phyloP scores from a whole-genome alignment of 2,113 vertebrate species.

The Eptesicus fuscus region DNA sequence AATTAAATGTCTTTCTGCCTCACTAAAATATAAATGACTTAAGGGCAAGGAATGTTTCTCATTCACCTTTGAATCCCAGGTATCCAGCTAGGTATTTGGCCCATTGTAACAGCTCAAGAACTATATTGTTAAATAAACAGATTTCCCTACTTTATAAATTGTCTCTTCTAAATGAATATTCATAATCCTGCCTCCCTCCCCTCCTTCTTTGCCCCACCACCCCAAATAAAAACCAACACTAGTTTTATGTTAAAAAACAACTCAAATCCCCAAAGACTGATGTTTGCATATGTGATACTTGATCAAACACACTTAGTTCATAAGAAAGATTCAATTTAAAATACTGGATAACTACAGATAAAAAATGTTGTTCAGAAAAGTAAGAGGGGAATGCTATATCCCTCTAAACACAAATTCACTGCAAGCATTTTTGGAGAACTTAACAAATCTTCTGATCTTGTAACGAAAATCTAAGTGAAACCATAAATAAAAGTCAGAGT shows the following conservation, averaged over 20 bases:
- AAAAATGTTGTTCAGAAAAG: conserved; percentile 1
- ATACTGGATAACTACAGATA: neutral
- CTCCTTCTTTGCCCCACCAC: neutral
- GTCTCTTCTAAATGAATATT: conserved; percentile 7
- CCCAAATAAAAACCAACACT: neutral
- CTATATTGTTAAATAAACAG: neutral
- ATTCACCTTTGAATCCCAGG: neutral
- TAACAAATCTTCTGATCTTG: neutral
- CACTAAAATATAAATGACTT: neutral
- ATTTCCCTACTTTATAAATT: neutral
- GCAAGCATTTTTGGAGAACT: conserved; percentile 7
- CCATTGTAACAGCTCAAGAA: conserved; percentile 13
- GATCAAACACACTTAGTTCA: conserved; percentile 11
- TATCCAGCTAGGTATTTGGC: neutral
- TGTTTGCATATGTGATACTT: neutral
- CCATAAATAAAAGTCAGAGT: conserved; percentile 35
- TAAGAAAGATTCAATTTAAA: neutral
- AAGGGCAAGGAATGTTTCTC: neutral
- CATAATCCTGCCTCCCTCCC: neutral
- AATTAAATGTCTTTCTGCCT: neutral
- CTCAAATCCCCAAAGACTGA: neutral
- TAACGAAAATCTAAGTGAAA: conserved; percentile 49
- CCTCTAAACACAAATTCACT: neutral
- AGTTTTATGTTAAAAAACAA: neutral
- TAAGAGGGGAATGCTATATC: neutral